Evolutionary conservation across 2,797 vertebrate genomes (phyloP).

Genomic region (Danio albolineatus): DNA sequence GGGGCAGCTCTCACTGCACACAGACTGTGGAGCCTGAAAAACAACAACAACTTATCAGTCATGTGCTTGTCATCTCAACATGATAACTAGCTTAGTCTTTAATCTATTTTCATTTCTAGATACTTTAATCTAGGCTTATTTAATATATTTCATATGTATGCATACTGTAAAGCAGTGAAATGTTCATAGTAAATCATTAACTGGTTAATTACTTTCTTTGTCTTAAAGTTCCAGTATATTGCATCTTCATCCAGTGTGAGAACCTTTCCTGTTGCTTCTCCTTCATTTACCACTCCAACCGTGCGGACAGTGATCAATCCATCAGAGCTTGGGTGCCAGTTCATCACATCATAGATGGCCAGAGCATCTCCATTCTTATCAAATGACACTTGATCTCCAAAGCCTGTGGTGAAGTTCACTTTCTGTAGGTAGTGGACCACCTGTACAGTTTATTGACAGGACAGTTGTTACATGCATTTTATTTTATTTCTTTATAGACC

Average conservation of each 20-base stretch:
- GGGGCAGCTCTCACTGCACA: conserved; percentile 60
- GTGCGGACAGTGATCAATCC: background rate
- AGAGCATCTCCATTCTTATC: conserved; percentile 28
- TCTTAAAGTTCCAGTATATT: conserved; percentile 74
- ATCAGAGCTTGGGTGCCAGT: conserved; percentile 17
- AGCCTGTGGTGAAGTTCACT: conserved; percentile 13
- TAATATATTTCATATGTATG: too few relatives aligned
- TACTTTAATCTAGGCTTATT: too few relatives aligned
- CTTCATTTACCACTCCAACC: conserved; percentile 22
- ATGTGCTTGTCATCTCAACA: background rate
- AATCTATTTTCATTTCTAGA: background rate
- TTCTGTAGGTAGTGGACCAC: conserved; percentile 24
- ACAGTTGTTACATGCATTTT: background rate
- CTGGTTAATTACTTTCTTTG: conserved; percentile 34
- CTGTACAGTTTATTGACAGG: conserved; percentile 1
- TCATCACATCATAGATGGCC: conserved; percentile 14
- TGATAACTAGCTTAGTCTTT: background rate
- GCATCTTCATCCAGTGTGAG: conserved; percentile 56
- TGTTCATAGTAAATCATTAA: background rate
- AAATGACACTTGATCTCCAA: conserved; percentile 27
- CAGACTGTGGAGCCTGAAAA: conserved; percentile 61
- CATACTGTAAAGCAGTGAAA: too few relatives aligned
- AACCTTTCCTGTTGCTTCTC: background rate
- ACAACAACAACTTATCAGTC: background rate
- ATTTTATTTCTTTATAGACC: conserved; percentile 21